phyloP scores from a whole-genome alignment of 2,888 invertebrate species.

The Acleris sparsana region DNA sequence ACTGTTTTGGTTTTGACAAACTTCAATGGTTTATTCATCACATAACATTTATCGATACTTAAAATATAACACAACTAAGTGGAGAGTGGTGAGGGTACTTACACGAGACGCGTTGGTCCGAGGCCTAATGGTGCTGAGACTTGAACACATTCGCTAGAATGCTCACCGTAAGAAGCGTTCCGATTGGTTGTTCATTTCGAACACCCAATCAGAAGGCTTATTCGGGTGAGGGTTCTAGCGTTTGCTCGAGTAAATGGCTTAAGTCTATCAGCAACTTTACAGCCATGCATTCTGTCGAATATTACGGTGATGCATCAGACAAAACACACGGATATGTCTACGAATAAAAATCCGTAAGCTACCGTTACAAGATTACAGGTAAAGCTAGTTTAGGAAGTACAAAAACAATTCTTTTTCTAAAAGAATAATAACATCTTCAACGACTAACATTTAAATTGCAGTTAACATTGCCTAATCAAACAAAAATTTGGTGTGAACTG shows the following conservation, averaged over 20 bases:
- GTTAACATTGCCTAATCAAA: constrained; percentile 48
- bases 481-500: constrained; percentile 57
- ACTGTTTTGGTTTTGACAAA: constrained; percentile 62
- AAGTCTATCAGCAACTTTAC: neutral
- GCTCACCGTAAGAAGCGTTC: no score
- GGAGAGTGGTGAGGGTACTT: constrained; percentile 9
- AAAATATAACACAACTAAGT: constrained; percentile 31
- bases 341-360: constrained; percentile 28
- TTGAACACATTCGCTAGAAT: no score
- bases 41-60: constrained; percentile 52
- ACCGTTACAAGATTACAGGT: constrained; percentile 49
- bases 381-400: constrained; percentile 66
- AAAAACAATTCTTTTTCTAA: constrained; percentile 79
- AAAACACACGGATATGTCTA: constrained; percentile 20
- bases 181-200: no score
- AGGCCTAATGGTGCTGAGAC: neutral
- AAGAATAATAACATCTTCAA: constrained; percentile 78
- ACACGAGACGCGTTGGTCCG: constrained; percentile 5
- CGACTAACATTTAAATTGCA: constrained; percentile 44
- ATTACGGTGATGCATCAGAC: constrained; percentile 20
- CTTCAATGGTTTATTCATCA: constrained; percentile 81
- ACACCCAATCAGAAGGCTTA: no score
- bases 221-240: no score
- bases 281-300: constrained; percentile 3
- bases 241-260: no score